A percentile compares a stretch with the other conserved stretches of the same genome.
Conservation (phyloP, 2,797 vertebrate species). For the Sparus aurata region DNA sequence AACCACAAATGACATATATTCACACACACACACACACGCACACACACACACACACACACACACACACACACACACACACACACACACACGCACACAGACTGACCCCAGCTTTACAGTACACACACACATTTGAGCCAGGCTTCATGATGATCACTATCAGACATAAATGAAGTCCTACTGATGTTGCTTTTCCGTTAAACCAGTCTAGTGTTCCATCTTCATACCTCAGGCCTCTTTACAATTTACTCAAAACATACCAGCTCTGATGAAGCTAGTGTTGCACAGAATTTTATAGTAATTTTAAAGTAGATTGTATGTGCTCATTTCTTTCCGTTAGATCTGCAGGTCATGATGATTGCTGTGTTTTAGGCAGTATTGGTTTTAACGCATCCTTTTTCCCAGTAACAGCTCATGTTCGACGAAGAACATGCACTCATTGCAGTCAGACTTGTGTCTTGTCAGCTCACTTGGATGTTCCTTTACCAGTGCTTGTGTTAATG, state of each 20-base stretch:
- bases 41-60: conserved; percentile 17
- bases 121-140: conserved; percentile 16
- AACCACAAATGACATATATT: conserved; percentile 25
- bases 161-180: conserved; percentile 32
- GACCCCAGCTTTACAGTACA: neutral
- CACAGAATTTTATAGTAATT: conserved; percentile 27
- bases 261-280: conserved; percentile 32
- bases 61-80: conserved; percentile 8
- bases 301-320: conserved; percentile 33
- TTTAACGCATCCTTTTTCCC: conserved; percentile 29
- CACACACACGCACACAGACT: neutral
- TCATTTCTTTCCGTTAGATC: conserved; percentile 33
- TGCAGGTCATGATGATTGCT: conserved; percentile 23
- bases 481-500: conserved; percentile 24
- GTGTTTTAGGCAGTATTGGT: conserved; percentile 33
- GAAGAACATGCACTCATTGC: neutral
- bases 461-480: conserved; percentile 31
- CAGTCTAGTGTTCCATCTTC: conserved; percentile 25
- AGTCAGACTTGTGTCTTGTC: conserved; percentile 7
- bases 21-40: conserved; percentile 9
- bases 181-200: conserved; percentile 37
- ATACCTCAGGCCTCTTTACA: conserved; percentile 29
- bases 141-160: conserved; percentile 27
- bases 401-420: conserved; percentile 13
- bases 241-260: conserved; percentile 38